Conservation (phyloP, 2,888 invertebrate genomes). For the Lepidochrysops patricia region DNA sequence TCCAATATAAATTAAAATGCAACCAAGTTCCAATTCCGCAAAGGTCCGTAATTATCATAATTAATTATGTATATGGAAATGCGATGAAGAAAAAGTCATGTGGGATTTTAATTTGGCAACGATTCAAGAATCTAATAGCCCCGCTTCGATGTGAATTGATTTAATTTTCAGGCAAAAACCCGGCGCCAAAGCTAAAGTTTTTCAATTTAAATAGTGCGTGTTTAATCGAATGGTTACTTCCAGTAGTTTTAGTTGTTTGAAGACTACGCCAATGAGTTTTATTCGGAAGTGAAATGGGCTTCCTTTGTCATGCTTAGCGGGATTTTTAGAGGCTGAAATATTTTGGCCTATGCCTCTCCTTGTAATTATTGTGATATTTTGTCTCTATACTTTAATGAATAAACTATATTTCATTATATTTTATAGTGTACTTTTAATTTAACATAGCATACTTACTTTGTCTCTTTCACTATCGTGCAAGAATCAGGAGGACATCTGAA, state of each 20-base stretch:
- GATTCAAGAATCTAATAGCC: slow-evolving; percentile 12
- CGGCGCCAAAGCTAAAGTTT: slow-evolving; percentile 4
- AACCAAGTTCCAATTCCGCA: not conserved
- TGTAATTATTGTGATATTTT: not conserved
- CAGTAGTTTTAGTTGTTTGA: slow-evolving; percentile 8
- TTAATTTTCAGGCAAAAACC: slow-evolving; percentile 11
- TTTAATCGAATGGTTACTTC: slow-evolving; percentile 11
- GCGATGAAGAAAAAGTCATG: slow-evolving; percentile 4
- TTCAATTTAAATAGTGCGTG: slow-evolving; percentile 13
- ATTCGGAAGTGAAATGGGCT: not conserved
- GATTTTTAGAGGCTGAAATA: not conserved
- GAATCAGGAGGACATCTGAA: too few relatives aligned
- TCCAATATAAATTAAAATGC: not conserved
- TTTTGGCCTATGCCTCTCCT: not conserved
- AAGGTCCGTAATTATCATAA: not conserved
- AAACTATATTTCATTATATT: too few relatives aligned
- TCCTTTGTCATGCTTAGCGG: not conserved
- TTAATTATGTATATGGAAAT: not conserved
- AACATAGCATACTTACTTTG: too few relatives aligned
- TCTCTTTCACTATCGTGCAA: too few relatives aligned
- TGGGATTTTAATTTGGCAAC: slow-evolving; percentile 12
- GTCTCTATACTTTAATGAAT: not conserved
- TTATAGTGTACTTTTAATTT: too few relatives aligned
- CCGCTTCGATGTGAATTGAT: slow-evolving; percentile 12
- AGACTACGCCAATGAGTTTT: slow-evolving; percentile 4